phyloP scores from a whole-genome alignment of 2,797 vertebrate species.

The Enteromius trimaculatus region DNA sequence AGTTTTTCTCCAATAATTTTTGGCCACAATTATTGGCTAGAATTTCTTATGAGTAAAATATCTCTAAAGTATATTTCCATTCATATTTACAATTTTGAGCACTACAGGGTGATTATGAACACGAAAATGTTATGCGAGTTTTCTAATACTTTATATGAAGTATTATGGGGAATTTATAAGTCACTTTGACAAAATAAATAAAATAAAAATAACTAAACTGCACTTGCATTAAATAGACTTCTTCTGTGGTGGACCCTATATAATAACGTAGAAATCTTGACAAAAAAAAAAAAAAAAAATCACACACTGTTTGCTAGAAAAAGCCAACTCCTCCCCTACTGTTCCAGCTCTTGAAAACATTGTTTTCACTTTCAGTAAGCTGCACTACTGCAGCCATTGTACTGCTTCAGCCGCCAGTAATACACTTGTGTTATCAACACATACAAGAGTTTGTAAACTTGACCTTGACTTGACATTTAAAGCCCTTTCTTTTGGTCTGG shows the following conservation, averaged over 20 bases:
- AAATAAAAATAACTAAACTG: neutral
- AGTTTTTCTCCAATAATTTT: too few relatives aligned
- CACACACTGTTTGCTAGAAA: neutral
- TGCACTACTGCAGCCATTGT: conserved; percentile 22
- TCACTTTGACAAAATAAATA: neutral
- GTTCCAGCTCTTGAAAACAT: conserved; percentile 12
- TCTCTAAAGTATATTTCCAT: too few relatives aligned
- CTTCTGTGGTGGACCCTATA: neutral
- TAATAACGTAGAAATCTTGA: neutral
- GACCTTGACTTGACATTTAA: conserved; percentile 63
- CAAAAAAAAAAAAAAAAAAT: too few relatives aligned
- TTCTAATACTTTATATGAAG: neutral
- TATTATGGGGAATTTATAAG: neutral
- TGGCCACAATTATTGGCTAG: too few relatives aligned
- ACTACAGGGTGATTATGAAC: too few relatives aligned
- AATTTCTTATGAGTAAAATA: too few relatives aligned
- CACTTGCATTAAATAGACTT: neutral
- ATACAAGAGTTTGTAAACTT: conserved; percentile 55
- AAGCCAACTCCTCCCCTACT: neutral
- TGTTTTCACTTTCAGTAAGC: conserved; percentile 2
- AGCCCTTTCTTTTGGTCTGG: conserved; percentile 57
- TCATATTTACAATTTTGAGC: too few relatives aligned
- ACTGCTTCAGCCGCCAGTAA: conserved; percentile 35
- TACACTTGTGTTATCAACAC: conserved; percentile 53
- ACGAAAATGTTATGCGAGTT: neutral